Percentiles rank a stretch among this genome's conserved stretches.
Conservation (phyloP, 2,888 invertebrate species). For the Bimastos eiseni region DNA sequence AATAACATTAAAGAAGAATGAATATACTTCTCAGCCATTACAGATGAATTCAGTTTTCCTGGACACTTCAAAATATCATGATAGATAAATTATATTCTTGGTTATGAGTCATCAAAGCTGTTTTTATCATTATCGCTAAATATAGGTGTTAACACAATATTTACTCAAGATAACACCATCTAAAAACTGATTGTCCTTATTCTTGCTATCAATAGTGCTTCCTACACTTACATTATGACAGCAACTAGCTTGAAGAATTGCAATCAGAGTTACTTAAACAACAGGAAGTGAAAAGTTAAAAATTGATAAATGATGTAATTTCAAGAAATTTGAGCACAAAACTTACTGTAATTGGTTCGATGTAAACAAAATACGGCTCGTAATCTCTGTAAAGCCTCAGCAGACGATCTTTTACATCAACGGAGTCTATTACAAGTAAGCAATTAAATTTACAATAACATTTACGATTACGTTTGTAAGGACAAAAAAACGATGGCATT, state of each 20-base stretch:
- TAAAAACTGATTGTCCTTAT: neutral
- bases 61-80: no score
- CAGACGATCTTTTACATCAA: slow-evolving; percentile 14
- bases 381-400: slow-evolving; percentile 27
- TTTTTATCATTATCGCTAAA: neutral
- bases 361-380: slow-evolving; percentile 30
- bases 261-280: neutral
- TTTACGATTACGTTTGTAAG: neutral
- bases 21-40: neutral
- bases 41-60: neutral
- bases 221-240: neutral
- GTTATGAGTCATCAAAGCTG: neutral
- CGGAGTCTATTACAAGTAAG: slow-evolving; percentile 14
- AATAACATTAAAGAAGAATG: neutral
- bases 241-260: neutral
- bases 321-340: neutral
- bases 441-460: neutral
- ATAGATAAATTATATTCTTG: no score
- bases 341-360: slow-evolving; percentile 43
- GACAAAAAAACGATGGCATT: neutral
- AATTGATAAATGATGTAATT: neutral
- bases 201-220: neutral
- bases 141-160: neutral
- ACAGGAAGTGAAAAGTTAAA: neutral
- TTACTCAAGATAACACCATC: neutral